Evolutionary conservation across 2,797 vertebrate genomes (phyloP), one percentile per base, ranked within the genome.

Genomic region (Poecile montanus): DNA sequence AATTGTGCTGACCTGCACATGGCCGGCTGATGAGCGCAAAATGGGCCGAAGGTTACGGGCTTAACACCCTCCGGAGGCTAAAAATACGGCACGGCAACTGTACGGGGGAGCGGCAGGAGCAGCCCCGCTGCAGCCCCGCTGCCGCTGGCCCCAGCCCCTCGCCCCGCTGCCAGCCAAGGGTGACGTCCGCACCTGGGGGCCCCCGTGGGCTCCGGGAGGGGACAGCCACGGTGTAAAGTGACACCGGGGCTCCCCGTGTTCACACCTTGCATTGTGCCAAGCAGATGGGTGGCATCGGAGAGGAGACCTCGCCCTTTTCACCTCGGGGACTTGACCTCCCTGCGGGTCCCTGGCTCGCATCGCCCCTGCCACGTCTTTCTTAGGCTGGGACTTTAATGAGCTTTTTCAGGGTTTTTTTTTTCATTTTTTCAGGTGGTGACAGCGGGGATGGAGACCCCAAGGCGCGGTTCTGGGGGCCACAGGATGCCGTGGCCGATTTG

Each of bases 1-100:
- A 97, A 95, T 93, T 94, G 87, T 96, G 96, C 96, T 97, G 94
- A 96, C 47, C 91, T 67, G 94, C 96, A 91, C 89, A 93, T 70
- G 89, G 88, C 63, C 76, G 51, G 61, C 62, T 5, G 67, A 82
- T 85, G 81, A 92, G 72, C 48, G 78, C 17, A 32, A 96, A 95
- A 94, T 85, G 87, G 95, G 92, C 47, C 66, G 45, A 97, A 96
- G 91, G 87, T 96, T 90, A 96, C 2, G 91, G 95, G 94, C 95
- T 97, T 95, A 95, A 68, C 88, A 91, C 89, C 91, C 92, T 71
- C 42, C 4, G 1, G 19, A 10, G 36, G 89, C 93, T 97, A 97
- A 98, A 97, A 97, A 97, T 97, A 97, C 2, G 1, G 40, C 53
- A 15, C 68, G 16, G 94, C 94, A 90, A 87, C 88, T 89, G 89